Evolutionary conservation across 2,888 invertebrate genomes (phyloP), one percentile per base, ranked within the genome.

Genomic region (Hoplodrina blanda): DNA sequence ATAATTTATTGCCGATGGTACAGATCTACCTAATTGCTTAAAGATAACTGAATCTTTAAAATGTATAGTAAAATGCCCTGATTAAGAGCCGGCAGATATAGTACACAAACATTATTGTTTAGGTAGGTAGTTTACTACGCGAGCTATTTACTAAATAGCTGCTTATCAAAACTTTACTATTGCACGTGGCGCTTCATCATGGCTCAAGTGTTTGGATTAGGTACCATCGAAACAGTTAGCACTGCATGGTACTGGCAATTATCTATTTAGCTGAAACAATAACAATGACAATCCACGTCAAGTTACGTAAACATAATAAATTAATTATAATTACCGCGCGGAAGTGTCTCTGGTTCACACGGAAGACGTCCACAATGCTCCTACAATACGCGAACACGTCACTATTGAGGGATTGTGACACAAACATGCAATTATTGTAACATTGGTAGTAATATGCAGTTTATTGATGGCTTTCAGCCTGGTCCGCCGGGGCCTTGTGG

Each of bases 301-400:
- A 17, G 41, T 71, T 76, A 56, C 59, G 19, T 65, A 65, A 60
- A 62, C 49, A 54, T 20, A 19, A 70, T 50, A 52, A 44, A 70
- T 55, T 46, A 71, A 61, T 20, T 46, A 57, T 11, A 65, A 73
- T 77, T 49, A 63, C 17, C 41, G 37, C 50, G 62, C 77, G 74
- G 77, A 78, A 78, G 63, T 69, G 57, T 37, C 50, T 17, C 6
- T 10, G 44, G 52, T 69, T 73, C 78, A 63, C 78, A 78, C 78
- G 78, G 78, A 69, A 78, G 52, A 62, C 37, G 59, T 25, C 57
- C 41, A 55, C 64, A 25, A 52, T 33, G 15, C 46, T 15, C 17
- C 17, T 30, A 33, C 76, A 49, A 54, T 25, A 33, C 41, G 52
- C 52, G 54, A 19, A 44, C 19, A 64, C 63, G n/a, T 52, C 70